Evolutionary conservation across 2,888 invertebrate species (phyloP).

Genomic region (Melanostoma scalare): DNA sequence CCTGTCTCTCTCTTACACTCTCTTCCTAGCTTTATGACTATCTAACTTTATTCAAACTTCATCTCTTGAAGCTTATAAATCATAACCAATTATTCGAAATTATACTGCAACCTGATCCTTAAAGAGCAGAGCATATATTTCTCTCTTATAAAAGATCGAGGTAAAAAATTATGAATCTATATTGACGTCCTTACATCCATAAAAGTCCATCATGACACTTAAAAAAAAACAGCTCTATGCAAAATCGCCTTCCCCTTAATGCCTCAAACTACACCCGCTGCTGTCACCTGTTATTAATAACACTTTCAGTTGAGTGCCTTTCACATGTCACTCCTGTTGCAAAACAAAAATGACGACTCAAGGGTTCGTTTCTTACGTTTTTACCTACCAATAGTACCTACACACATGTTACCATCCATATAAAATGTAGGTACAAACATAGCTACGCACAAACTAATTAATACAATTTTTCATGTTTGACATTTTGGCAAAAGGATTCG

Average conservation of each 20-base stretch:
- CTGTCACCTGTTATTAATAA: slow-evolving; percentile 57
- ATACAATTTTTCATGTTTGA: slow-evolving; percentile 67
- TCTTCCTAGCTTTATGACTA: too few species aligned
- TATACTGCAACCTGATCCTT: too few species aligned
- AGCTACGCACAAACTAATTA: slow-evolving; percentile 52
- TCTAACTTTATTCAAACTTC: too few species aligned
- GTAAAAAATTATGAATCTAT: too few species aligned
- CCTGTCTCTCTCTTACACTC: too few species aligned
- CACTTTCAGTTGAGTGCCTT: slow-evolving; percentile 61
- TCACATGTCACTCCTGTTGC: slow-evolving; percentile 55
- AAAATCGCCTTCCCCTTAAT: not conserved
- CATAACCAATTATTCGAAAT: too few species aligned
- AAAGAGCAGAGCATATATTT: too few species aligned
- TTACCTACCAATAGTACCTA: not conserved
- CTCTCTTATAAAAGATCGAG: too few species aligned
- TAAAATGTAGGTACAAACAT: too few species aligned
- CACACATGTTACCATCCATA: not conserved
- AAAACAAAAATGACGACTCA: slow-evolving; percentile 3
- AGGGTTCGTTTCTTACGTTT: not conserved
- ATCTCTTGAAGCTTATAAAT: too few species aligned
- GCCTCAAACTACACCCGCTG: too few species aligned
- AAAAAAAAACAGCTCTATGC: not conserved
- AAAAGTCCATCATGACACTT: slow-evolving; percentile 8
- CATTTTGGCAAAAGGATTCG: slow-evolving; percentile 52
- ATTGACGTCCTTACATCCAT: not conserved